Conservation (phyloP, 2,113 vertebrate genomes). For the Nymphicus hollandicus region DNA sequence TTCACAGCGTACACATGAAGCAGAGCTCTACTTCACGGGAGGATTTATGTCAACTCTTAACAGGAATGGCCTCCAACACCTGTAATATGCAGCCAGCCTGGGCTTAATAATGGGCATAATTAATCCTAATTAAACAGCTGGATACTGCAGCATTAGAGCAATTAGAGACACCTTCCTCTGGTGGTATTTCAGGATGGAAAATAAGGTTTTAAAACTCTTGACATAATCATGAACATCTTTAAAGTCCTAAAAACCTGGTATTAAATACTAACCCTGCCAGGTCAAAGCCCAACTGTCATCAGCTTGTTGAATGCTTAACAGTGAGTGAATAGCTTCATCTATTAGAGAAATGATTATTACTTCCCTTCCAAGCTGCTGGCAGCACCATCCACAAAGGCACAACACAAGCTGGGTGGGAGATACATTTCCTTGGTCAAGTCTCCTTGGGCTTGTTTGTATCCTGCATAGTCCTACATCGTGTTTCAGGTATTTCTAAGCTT, state of each 20-base stretch:
- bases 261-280: neutral
- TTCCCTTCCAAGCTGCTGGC: neutral
- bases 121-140: neutral
- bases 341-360: neutral
- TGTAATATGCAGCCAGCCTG: neutral
- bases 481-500: neutral
- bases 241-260: neutral
- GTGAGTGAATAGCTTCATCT: neutral
- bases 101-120: neutral
- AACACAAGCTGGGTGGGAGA: neutral
- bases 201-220: neutral
- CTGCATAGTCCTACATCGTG: accelerated
- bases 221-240: neutral
- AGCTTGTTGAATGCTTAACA: accelerated
- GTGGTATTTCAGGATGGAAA: neutral
- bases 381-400: neutral
- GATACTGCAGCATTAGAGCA: neutral
- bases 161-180: neutral
- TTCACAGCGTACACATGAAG: neutral
- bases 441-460: neutral
- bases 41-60: neutral
- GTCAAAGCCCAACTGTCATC: neutral
- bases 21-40: neutral
- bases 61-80: neutral
- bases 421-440: neutral